Evolutionary conservation across 2,888 invertebrate genomes (phyloP).

Genomic region (Spisula subtruncata): DNA sequence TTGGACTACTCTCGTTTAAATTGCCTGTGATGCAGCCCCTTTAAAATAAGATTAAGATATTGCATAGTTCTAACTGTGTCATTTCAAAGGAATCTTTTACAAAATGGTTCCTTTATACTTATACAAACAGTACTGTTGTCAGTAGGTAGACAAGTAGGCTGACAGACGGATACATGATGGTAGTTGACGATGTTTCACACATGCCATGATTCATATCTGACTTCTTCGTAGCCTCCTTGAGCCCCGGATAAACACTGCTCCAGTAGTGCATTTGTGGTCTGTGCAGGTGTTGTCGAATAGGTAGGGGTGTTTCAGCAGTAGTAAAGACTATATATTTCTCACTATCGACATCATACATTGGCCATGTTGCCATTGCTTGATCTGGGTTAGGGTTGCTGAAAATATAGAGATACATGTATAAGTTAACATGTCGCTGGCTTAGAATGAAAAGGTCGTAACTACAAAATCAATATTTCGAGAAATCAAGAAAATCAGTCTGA

Average conservation of each 20-base stretch:
- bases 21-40: too few species aligned
- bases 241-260: background rate
- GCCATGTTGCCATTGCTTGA: background rate
- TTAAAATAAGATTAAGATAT: too few species aligned
- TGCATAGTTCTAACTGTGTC: too few species aligned
- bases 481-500: too few species aligned
- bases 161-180: background rate
- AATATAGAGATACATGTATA: background rate
- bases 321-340: background rate
- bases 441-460: too few species aligned
- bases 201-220: background rate
- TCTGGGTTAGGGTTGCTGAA: constrained; percentile 38
- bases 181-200: background rate
- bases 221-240: background rate
- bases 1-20: too few species aligned
- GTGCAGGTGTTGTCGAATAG: background rate
- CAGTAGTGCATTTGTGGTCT: constrained; percentile 18
- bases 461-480: too few species aligned
- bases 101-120: too few species aligned
- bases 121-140: too few species aligned
- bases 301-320: background rate
- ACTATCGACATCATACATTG: background rate
- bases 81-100: too few species aligned
- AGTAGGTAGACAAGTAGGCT: background rate
- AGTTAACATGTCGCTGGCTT: too few species aligned